Evolutionary conservation across 1,140 invertebrate species (phyloP).

Genomic region (Spodoptera litura): DNA sequence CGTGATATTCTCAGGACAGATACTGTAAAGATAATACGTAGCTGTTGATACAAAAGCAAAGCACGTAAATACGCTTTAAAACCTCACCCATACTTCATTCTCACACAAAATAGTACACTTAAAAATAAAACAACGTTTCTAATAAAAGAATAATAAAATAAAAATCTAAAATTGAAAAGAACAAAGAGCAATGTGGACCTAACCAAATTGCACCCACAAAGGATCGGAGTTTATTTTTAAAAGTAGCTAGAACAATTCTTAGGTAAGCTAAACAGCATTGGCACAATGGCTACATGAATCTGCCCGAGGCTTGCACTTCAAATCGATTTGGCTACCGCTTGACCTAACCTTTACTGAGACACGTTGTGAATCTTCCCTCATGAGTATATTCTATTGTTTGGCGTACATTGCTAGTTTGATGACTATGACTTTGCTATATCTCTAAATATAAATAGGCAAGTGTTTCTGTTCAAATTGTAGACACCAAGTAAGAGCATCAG

Average conservation of each 20-base stretch:
- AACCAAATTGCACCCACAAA: constrained; percentile 46
- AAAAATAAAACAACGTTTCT: background rate
- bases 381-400: background rate
- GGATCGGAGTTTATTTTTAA: constrained; percentile 56
- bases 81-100: background rate
- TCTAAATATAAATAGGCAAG: too few relatives aligned
- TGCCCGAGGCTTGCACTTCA: constrained; percentile 52
- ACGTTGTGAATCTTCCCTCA: background rate
- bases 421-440: background rate
- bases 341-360: constrained; percentile 45
- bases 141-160: constrained; percentile 25
- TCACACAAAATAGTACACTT: background rate
- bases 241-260: constrained; percentile 59
- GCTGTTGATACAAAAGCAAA: too few relatives aligned
- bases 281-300: constrained; percentile 47
- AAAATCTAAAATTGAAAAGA: constrained; percentile 34
- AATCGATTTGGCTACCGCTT: constrained; percentile 59
- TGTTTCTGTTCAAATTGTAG: too few relatives aligned
- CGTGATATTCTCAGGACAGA: too few relatives aligned
- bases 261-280: constrained; percentile 62
- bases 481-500: too few relatives aligned
- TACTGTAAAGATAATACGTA: too few relatives aligned
- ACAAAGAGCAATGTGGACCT: constrained; percentile 23
- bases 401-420: constrained; percentile 34
- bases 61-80: too few relatives aligned